Evolutionary conservation across 1,140 invertebrate genomes (phyloP).

Genomic region (Achatina immaculata): DNA sequence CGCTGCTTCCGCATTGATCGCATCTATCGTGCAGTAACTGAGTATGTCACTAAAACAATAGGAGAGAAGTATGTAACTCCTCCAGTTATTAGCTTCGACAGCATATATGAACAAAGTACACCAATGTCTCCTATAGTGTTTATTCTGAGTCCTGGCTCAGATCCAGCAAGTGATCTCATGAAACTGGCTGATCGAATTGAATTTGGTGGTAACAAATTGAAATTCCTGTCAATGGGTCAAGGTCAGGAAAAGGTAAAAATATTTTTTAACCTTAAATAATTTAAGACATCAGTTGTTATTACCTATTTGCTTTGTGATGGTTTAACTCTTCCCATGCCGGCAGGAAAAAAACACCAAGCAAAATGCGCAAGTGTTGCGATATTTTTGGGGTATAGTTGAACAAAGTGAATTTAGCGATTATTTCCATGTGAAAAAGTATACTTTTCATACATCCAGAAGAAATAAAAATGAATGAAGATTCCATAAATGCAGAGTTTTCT

Average conservation of each 20-base stretch:
- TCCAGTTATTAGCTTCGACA: constrained; percentile 84
- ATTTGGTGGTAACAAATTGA: constrained; percentile 81
- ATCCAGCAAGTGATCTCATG: constrained; percentile 89
- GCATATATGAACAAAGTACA: constrained; percentile 85
- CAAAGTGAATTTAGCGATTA: too few species aligned
- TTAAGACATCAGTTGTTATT: too few species aligned
- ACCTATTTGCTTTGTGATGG: too few species aligned
- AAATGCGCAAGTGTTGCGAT: too few species aligned
- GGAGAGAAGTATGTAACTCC: constrained; percentile 88
- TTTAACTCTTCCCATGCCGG: too few species aligned
- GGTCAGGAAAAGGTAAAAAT: constrained; percentile 83
- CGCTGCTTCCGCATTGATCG: constrained; percentile 89
- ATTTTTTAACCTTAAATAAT: too few species aligned
- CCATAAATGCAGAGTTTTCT: too few species aligned
- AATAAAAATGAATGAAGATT: too few species aligned
- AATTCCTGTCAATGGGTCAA: constrained; percentile 88
- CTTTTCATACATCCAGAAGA: too few species aligned
- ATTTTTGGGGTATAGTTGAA: too few species aligned
- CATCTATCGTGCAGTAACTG: constrained; percentile 83
- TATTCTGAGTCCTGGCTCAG: constrained; percentile 87
- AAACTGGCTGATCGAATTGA: constrained; percentile 84
- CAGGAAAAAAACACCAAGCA: too few species aligned
- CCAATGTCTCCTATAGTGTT: constrained; percentile 86
- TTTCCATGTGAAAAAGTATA: too few species aligned
- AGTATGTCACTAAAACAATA: constrained; percentile 85